phyloP scores from a whole-genome alignment of 2,113 vertebrate genomes.

The Etheostoma spectabile region DNA sequence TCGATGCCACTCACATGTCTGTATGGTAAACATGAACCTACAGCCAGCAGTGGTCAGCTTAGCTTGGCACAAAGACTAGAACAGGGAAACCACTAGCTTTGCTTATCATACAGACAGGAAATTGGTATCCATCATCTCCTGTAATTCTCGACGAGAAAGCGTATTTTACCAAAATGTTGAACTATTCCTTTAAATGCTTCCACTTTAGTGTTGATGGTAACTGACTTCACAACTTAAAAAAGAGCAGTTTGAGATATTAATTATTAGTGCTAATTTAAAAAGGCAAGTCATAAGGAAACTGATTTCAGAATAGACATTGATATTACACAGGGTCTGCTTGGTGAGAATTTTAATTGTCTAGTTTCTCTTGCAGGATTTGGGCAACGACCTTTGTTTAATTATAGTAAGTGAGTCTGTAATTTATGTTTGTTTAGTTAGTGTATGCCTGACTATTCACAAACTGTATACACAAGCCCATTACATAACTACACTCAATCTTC shows the following conservation, averaged over 20 bases:
- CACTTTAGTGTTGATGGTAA: background rate
- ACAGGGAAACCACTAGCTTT: background rate
- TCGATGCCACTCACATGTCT: background rate
- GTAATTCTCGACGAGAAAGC: background rate
- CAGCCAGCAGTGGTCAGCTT: background rate
- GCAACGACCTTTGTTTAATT: constrained; percentile 6
- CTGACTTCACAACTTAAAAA: background rate
- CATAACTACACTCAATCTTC: constrained; percentile 25
- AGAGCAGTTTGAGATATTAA: background rate
- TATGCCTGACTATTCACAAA: background rate
- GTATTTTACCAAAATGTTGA: background rate
- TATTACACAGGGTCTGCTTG: background rate
- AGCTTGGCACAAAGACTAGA: background rate
- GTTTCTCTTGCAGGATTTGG: background rate
- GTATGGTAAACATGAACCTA: background rate
- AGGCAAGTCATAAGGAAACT: background rate
- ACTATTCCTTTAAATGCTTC: background rate
- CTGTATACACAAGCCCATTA: constrained; percentile 40
- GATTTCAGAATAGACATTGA: background rate
- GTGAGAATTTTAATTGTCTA: background rate
- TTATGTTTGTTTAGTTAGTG: background rate
- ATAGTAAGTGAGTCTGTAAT: background rate
- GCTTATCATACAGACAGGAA: background rate
- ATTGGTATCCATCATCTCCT: background rate
- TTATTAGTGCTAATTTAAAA: background rate